These are phyloP conservation scores for Serripes groenlandicus DNA, from an alignment of 2,888 invertebrate species.

Conservation along the genomic window DNA sequence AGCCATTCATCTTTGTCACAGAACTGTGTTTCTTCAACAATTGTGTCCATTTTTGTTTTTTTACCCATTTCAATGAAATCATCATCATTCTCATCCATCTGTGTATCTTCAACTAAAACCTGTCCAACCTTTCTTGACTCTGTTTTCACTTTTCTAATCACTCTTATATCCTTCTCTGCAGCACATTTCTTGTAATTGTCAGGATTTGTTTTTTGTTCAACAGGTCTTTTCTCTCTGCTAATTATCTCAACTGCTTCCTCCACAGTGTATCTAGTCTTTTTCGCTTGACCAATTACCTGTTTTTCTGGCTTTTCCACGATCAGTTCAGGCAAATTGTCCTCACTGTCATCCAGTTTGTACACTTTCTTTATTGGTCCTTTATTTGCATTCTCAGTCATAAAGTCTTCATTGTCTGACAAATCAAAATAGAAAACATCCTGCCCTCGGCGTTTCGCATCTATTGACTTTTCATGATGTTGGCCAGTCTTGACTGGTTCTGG, in stretches of 20 bases:
- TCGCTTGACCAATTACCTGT: background rate
- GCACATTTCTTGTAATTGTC: background rate
- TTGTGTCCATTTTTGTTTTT: conserved; percentile 12
- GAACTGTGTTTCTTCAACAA: conserved; percentile 52
- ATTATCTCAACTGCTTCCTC: conserved; percentile 7
- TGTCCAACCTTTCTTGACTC: background rate
- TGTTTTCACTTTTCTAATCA: conserved; percentile 28
- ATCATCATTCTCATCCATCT: conserved; percentile 16
- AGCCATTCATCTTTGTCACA: conserved; percentile 32
- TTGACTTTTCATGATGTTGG: conserved; percentile 66
- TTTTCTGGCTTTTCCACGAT: conserved; percentile 9
- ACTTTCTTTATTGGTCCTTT: background rate
- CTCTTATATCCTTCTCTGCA: background rate
- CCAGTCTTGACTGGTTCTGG: conserved; percentile 74
- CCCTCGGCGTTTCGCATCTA: conserved; percentile 69
- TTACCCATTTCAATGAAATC: conserved; percentile 17
- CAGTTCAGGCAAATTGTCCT: conserved; percentile 16
- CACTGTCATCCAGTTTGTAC: background rate
- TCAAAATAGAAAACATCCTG: conserved; percentile 12
- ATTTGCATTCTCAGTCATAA: background rate
- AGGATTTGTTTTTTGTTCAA: background rate
- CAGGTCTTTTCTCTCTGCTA: background rate
- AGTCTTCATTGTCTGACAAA: conserved; percentile 6
- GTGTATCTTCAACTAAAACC: conserved; percentile 30
- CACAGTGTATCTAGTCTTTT: background rate